phyloP scores from a whole-genome alignment of 2,888 invertebrate genomes.

The Sinhomidia bicolor region DNA sequence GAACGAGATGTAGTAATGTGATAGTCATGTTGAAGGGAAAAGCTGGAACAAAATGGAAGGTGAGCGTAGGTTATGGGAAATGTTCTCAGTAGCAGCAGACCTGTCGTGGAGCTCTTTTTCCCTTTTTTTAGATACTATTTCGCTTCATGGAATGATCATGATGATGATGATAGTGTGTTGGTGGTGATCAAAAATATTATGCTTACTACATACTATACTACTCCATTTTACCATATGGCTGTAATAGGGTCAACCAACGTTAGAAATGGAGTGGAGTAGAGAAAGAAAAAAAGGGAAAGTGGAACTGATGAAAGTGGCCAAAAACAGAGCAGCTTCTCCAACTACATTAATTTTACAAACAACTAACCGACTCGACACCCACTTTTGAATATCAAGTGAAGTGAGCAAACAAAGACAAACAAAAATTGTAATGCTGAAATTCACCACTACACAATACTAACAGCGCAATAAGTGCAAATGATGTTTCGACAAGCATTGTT shows the following conservation, averaged over 20 bases:
- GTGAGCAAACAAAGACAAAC: neutral
- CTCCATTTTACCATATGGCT: slow-evolving; percentile 4
- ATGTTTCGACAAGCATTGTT: neutral
- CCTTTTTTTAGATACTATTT: neutral
- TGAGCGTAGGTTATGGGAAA: slow-evolving; percentile 45
- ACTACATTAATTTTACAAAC: slow-evolving; percentile 22
- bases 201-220: neutral
- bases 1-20: slow-evolving; percentile 55
- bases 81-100: slow-evolving; percentile 17
- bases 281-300: neutral
- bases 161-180: neutral
- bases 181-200: slow-evolving; percentile 43
- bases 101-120: slow-evolving; percentile 9
- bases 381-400: neutral
- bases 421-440: neutral
- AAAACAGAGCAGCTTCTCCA: neutral
- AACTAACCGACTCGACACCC: slow-evolving; percentile 22
- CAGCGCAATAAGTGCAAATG: neutral
- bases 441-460: too few species aligned
- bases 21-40: slow-evolving; percentile 45
- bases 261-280: neutral
- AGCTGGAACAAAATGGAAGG: slow-evolving; percentile 40
- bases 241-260: neutral
- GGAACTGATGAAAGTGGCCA: neutral
- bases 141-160: too few species aligned